Base-by-base conservation (phyloP, 1,140 invertebrate genomes). In the Euwallacea fornicatus region DNA sequence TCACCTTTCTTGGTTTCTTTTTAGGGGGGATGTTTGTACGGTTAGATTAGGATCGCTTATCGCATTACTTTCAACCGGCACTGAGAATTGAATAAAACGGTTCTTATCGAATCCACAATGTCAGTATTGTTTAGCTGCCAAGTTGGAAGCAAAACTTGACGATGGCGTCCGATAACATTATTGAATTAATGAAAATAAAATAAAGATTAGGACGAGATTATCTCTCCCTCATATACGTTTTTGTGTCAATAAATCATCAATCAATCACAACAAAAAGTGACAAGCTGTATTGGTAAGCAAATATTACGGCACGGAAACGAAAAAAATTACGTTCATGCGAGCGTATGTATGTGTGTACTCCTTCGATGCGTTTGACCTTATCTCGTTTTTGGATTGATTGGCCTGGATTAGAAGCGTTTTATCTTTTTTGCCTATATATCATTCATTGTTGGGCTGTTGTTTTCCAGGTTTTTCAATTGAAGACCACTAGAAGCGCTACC, bases 261-360 rank as follows among this genome's bases (percentile, higher is more conserved):
- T 70, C 68, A 70, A 70, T 70, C 68, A 70, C 69, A 64, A 71
- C 69, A 65, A 64, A 65, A 64, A 11, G 61, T 71, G 69, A 64
- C 69, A 71, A 42, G 42, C 47, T 65, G 69, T 71, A 71, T 71
- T 71, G 60, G 64, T 71, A 65, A 65, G 61, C 62, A 71, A 71
- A 71, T 71, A 71, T 71, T 71, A 58, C 11, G 53, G 59, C 21
- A 33, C 46, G 46, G 46, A 33, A 58, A 58, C n/a, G 55, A 58
- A 58, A 58, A n/a, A 58, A 58, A 58, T 53, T 53, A 15, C 50
- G 50, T 58, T 58, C 16, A 58, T 58, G 55, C 15, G 55, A 58
- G 55, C 55, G 55, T 58, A 58, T 41, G 55, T 58, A 16, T 15
- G 55, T 15, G 55, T 16, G 55, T 58, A 58, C 16, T n/a, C 55